A percentile compares a stretch with the other conserved stretches of the same genome.
Evolutionary conservation across 92 coral and sea anemone genomes (phyloP).

Genomic region (Meandrina meandrites): DNA sequence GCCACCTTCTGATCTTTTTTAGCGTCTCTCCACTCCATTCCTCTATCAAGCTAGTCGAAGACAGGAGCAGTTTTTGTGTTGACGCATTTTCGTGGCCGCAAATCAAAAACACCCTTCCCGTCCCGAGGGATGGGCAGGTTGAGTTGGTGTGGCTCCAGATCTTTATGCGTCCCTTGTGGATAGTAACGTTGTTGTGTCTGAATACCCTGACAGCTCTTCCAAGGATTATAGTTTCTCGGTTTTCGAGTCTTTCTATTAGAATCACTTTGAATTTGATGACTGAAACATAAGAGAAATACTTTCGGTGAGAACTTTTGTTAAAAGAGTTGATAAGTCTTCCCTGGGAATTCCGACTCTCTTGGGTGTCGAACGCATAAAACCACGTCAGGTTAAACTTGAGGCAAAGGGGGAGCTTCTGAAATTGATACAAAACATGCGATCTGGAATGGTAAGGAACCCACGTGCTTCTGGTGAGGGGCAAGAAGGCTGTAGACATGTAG

Average conservation of each 20-base stretch:
- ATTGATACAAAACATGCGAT: no score
- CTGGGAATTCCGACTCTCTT: neutral
- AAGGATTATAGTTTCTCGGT: neutral
- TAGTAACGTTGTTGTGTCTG: constrained; percentile 19
- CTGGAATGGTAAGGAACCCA: no score
- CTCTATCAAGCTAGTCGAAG: constrained; percentile 29
- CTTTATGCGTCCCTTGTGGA: constrained; percentile 10
- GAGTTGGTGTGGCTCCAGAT: constrained; percentile 18
- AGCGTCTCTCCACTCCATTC: constrained; percentile 6
- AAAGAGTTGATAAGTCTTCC: neutral
- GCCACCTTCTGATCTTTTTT: constrained; percentile 17
- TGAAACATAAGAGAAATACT: constrained; percentile 3
- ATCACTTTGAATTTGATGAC: constrained; percentile 24
- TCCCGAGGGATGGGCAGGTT: constrained; percentile 9
- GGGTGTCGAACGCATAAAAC: neutral
- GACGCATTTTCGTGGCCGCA: constrained; percentile 23
- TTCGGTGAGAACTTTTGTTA: neutral
- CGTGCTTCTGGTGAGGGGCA: neutral
- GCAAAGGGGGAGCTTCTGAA: neutral
- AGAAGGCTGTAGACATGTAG: no score
- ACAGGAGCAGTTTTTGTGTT: constrained; percentile 5
- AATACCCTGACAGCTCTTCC: constrained; percentile 19
- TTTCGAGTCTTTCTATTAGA: neutral
- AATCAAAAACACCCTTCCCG: constrained; percentile 14
- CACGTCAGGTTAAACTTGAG: no score